These are phyloP conservation scores for Xanthorhoe spadicearia DNA, from an alignment of 2,888 invertebrate species.

Conservation along the genomic window DNA sequence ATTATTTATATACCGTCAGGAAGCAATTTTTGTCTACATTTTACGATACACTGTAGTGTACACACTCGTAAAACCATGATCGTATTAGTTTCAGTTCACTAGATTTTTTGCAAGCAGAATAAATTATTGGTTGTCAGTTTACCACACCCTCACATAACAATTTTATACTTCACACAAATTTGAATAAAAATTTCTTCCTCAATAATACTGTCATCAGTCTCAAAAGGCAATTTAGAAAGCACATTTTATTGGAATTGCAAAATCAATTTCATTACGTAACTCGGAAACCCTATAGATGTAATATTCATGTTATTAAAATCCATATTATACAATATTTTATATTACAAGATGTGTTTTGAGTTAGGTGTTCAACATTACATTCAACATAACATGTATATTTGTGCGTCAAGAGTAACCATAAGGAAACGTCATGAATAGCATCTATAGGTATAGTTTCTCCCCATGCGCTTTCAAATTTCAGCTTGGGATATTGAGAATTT, in stretches of 20 bases:
- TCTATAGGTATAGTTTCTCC: not conserved
- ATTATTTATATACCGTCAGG: no score
- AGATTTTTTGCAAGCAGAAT: not conserved
- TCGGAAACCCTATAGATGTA: conserved; percentile 3
- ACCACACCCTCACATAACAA: not conserved
- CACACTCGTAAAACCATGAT: no score
- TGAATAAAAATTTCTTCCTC: conserved; percentile 7
- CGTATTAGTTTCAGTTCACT: not conserved
- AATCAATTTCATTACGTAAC: conserved; percentile 20
- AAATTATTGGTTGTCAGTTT: not conserved
- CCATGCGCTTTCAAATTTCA: conserved; percentile 8
- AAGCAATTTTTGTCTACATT: no score
- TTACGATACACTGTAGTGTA: no score
- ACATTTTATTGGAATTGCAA: conserved; percentile 8
- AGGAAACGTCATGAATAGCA: not conserved
- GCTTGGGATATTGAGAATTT: conserved; percentile 12
- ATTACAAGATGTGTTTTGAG: no score
- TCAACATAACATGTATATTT: no score
- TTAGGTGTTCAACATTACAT: no score
- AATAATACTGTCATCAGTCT: conserved; percentile 4
- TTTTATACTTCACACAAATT: not conserved
- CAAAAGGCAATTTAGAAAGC: conserved; percentile 10
- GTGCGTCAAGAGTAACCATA: no score
- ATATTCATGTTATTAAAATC: conserved; percentile 14
- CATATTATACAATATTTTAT: not conserved